Conservation (phyloP, 2,888 invertebrate species). For the Autographa pulchrina region DNA sequence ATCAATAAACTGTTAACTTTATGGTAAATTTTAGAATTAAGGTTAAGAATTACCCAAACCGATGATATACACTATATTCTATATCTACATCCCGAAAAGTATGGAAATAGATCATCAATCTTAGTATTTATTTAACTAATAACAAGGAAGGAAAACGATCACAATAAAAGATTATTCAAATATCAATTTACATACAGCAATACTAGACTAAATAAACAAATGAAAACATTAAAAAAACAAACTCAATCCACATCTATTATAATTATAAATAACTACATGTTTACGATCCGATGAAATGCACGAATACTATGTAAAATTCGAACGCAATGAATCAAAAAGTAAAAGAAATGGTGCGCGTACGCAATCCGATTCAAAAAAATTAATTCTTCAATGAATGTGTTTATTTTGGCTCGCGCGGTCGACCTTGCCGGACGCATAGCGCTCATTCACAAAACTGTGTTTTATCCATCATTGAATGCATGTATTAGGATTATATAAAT, state of each 20-base stretch:
- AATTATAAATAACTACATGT: slow-evolving; percentile 28
- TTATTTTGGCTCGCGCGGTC: slow-evolving; percentile 49
- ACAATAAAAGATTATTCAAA: slow-evolving; percentile 24
- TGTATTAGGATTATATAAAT: slow-evolving; percentile 33
- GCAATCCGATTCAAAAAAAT: slow-evolving; percentile 25
- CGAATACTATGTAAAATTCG: slow-evolving; percentile 26
- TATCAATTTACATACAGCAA: slow-evolving; percentile 25
- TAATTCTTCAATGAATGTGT: slow-evolving; percentile 53
- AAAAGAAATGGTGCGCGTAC: slow-evolving; percentile 19
- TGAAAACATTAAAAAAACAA: slow-evolving; percentile 31
- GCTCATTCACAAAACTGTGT: slow-evolving; percentile 50
- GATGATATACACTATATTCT: background rate
- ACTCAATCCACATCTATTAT: slow-evolving; percentile 26
- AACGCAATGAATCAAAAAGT: slow-evolving; percentile 33
- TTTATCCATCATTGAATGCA: slow-evolving; percentile 45
- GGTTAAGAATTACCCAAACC: background rate
- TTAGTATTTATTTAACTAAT: background rate
- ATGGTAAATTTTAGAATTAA: background rate
- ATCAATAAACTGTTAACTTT: slow-evolving; percentile 6
- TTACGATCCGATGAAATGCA: slow-evolving; percentile 32
- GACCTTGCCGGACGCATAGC: slow-evolving; percentile 55
- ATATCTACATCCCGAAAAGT: background rate
- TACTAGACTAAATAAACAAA: slow-evolving; percentile 22
- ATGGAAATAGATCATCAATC: background rate
- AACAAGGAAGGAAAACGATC: slow-evolving; percentile 17